Base-by-base conservation (phyloP, 2,797 vertebrate genomes). In the Lagocephalus sceleratus region DNA sequence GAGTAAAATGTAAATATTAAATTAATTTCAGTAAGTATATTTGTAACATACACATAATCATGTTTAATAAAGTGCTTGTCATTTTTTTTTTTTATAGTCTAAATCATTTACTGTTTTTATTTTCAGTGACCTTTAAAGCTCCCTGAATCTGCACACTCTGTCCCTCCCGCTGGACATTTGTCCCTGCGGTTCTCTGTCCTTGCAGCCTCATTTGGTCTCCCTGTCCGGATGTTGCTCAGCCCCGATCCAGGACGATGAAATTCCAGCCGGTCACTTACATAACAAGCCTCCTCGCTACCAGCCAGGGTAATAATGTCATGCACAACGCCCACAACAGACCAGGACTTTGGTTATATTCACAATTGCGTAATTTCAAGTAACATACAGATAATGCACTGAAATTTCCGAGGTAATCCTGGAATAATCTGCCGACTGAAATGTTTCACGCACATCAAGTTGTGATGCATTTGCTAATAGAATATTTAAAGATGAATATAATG, bases 241-340 rank as follows among this genome's bases (percentile, higher is more conserved):
- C 22, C 42, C 54, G 65, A 71, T 62, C 52, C 57, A 66, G 66
- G 57, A 43, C 76, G 60, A 82, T 67, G 54, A 76, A 74, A 79
- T 54, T 45, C 45, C 76, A 73, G 70, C 75, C 71, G 74, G 71
- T 66, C 71, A 46, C 61, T 88, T 88, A 70, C 51, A 45, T 86
- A 87, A 88, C 54, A 5, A 9, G n/a, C 47, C 65, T 65, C 51
- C 52, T 59, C 35, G 2, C 55, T 47, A 46, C 57, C 61, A 43
- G 48, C 14, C 49, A 54, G 21, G 49, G 49, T 44, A 53, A 51
- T 38, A 49, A 59, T 49, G 47, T 25, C 10, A 16, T 48, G 10
- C 19, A 25, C 3, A 43, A 35, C 66, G 40, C 11, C 52, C 26
- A 47, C 41, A 17, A 46, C 14, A 43, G 48, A 40, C 22, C 38